These are phyloP conservation scores for Pogonomyrmex barbatus DNA, from an alignment of 1,140 invertebrate genomes.

Conservation along the genomic window DNA sequence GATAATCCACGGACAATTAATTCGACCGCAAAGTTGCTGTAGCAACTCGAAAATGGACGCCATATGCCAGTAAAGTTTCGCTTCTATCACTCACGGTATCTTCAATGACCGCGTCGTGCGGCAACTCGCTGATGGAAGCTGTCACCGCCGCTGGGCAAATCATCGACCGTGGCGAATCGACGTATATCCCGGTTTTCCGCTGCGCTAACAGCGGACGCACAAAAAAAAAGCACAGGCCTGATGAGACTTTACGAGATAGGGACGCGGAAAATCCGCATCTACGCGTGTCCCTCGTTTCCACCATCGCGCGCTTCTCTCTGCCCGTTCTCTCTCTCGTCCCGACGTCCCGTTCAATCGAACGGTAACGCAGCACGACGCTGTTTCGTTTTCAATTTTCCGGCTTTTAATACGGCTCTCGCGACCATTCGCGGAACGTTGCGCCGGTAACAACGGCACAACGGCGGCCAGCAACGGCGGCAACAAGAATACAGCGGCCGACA, in stretches of 20 bases:
- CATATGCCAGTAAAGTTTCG: neutral
- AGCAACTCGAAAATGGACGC: neutral
- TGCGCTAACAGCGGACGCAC: conserved; percentile 33
- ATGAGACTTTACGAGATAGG: conserved; percentile 60
- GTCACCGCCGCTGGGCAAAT: neutral
- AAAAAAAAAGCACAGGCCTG: conserved; percentile 40
- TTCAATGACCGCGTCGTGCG: neutral
- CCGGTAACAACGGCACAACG: neutral
- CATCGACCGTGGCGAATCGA: conserved; percentile 21
- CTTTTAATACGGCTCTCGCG: conserved; percentile 69
- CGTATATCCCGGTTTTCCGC: conserved; percentile 34
- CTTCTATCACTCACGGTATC: neutral
- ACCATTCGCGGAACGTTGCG: conserved; percentile 17
- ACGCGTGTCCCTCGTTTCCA: neutral
- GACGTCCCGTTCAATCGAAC: conserved; percentile 57
- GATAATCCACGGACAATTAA: neutral
- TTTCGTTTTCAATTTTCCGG: conserved; percentile 74
- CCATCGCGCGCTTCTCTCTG: neutral
- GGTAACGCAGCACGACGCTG: conserved; percentile 37
- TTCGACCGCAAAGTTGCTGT: neutral
- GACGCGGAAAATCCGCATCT: conserved; percentile 27
- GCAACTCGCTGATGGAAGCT: conserved; percentile 29
- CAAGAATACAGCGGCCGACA: neutral
- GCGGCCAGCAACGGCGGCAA: neutral
- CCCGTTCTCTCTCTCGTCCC: neutral